These are phyloP conservation scores for Pocillopora grandis DNA, from an alignment of 92 coral and sea anemone genomes.

Conservation along the genomic window DNA sequence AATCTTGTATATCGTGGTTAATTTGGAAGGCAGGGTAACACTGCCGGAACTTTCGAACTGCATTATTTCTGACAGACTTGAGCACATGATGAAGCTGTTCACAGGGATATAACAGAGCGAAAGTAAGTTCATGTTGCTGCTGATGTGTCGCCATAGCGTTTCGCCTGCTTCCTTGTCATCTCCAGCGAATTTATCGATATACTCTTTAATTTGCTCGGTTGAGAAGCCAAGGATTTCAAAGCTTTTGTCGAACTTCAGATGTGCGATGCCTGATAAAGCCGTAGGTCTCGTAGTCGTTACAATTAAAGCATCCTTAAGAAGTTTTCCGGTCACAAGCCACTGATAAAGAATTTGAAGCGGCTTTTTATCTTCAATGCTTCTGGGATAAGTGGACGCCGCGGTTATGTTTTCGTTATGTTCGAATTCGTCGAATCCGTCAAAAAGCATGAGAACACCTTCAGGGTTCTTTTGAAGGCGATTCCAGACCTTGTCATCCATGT, in stretches of 20 bases:
- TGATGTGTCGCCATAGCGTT: neutral
- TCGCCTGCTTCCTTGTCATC: too few species aligned
- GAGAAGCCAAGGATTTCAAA: too few species aligned
- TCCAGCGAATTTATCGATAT: too few species aligned
- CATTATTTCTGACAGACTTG: slow-evolving; percentile 1
- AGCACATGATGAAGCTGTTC: too few species aligned
- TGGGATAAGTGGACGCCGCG: too few species aligned
- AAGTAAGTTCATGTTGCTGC: neutral
- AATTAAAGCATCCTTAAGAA: neutral
- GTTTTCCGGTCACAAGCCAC: neutral
- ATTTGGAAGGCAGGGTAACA: too few species aligned
- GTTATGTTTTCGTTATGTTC: neutral
- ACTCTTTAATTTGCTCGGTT: too few species aligned
- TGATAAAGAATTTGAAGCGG: neutral
- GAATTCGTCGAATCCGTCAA: neutral
- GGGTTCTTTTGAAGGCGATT: slow-evolving; percentile 14
- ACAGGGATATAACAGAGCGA: slow-evolving; percentile 49
- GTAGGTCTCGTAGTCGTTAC: neutral
- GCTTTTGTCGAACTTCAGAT: neutral
- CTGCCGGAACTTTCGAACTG: neutral
- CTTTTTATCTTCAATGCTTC: neutral
- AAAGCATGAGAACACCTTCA: neutral
- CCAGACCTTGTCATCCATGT: slow-evolving; percentile 3
- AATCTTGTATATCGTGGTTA: slow-evolving; percentile 7
- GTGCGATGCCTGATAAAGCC: neutral